Conservation (phyloP, 1,140 invertebrate species). For the Apis mellifera region Amel_HAv3.1 CM009935.2:7545501-7546000, state of each 20-base stretch:
- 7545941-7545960: no score
- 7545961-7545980: no score
- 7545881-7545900: no score
- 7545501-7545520: neutral
- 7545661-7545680: slow-evolving; percentile 2
- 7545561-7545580: slow-evolving; percentile 45
- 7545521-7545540: neutral
- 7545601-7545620: neutral
- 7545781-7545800: no score
- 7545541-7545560: neutral
- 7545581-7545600: slow-evolving; percentile 38
- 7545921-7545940: no score
- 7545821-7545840: no score
- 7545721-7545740: neutral
- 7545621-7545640: slow-evolving; percentile 14
- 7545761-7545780: neutral
- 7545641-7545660: slow-evolving; percentile 31
- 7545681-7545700: slow-evolving; percentile 1
- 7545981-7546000: no score
- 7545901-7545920: no score
- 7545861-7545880: no score
- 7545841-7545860: no score
- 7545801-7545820: no score
- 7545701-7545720: slow-evolving; percentile 1
- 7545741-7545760: neutral